Base-by-base conservation (phyloP, 2,888 invertebrate species). In the Microdon myrmicae region DNA sequence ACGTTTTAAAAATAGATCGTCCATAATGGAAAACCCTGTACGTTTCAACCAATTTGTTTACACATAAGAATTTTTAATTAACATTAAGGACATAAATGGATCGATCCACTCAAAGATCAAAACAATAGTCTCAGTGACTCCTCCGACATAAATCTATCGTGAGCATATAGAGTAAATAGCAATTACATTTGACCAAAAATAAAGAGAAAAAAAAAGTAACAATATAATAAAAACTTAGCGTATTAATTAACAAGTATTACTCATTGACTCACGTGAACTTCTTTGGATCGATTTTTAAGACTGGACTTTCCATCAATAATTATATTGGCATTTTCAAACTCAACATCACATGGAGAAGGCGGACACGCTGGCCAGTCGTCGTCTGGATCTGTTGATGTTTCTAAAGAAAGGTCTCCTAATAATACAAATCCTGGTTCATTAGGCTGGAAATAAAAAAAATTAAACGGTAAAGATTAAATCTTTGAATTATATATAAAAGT, bases 261-360 rank as follows among this genome's bases (percentile, higher is more conserved):
- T 37, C 3, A 12, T 13, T 5, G 47, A 78, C 79, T 74, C 55
- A 79, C 79, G 74, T 74, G 71, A 70, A 73, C 70, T 70, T 79
- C 79, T 77, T 76, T 78, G 71, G 75, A 54, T 73, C 84, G 82
- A 74, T 83, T 83, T 71, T 86, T 87, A 77, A 94, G 86, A 82
- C 89, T 92, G 77, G 92, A 92, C 80, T 87, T 87, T 58, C 94
- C 94, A 82, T 92, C 92, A 82, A 94, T 94, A 81, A 94, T 87
- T 77, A 94, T 85, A 81, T 93, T 92, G 81, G 90, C 92, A 82
- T 93, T 93, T 79, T 88, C 85, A 82, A 94, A 93, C 71, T 86
- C 85, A 72, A 93, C 89, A 81, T 88, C 86, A 81, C 91, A 90
- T 22, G 92, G 92, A 72, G 90, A 89, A 26, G 91, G 90, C 68